Conservation (phyloP, 2,888 invertebrate genomes). For the Megalurothrips usitatus region DNA sequence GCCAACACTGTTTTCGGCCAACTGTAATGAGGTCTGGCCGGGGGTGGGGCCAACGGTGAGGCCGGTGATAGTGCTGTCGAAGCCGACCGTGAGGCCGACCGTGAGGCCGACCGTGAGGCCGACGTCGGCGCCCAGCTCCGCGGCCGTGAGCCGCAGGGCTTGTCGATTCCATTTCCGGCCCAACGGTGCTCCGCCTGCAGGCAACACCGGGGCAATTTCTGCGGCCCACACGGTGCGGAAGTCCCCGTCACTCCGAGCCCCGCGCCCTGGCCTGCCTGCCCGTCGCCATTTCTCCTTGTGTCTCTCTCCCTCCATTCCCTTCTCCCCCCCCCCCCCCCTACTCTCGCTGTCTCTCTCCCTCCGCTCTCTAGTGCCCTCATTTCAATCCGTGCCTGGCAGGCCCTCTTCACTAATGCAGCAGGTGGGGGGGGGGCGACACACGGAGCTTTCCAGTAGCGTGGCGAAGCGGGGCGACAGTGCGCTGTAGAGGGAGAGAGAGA, state of each 20-base stretch:
- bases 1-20: neutral
- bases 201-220: neutral
- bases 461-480: neutral
- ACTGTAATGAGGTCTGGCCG: neutral
- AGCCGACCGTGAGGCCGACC: neutral
- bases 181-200: neutral
- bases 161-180: neutral
- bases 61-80: neutral
- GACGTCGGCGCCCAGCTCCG: too few relatives aligned
- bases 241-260: too few relatives aligned
- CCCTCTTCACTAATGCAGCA: neutral
- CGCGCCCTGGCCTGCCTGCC: too few relatives aligned
- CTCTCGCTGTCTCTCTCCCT: neutral
- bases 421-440: neutral
- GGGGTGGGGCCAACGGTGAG: neutral
- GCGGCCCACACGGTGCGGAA: neutral
- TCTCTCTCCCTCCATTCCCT: neutral
- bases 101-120: too few relatives aligned
- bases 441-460: too few relatives aligned
- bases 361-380: neutral
- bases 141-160: neutral
- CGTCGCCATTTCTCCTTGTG: too few relatives aligned
- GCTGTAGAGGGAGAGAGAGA: neutral
- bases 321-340: neutral
- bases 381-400: neutral